Evolutionary conservation across 2,888 invertebrate genomes (phyloP), one percentile per base, ranked within the genome.

Genomic region (Strigamia transsilvanica): DNA sequence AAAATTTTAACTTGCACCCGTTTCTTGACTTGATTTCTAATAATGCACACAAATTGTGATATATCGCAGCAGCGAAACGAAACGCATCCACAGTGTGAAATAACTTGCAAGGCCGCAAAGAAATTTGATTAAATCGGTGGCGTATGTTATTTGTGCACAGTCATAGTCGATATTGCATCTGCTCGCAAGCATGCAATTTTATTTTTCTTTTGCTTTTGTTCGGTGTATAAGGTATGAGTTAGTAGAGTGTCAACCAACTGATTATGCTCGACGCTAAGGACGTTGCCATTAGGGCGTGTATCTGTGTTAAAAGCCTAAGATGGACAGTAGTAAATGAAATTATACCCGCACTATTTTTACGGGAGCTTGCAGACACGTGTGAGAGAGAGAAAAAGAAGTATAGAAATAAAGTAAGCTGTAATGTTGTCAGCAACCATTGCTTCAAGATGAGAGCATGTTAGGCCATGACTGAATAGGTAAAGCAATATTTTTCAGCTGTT

Each of bases 101-200:
- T 56, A 56, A 56, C 18, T 56, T 56, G 18, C 15, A 21, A 21
- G 21, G 56, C 56, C 56, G n/a, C 56, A 56, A 56, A 56, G 56
- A 56, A 56, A 56, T 56, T 56, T 56, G 56, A 56, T 56, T 56
- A 56, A 56, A 56, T 56, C 56, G 56, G 56, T 56, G 56, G 56
- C 56, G 56, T 56, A 56, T 56, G 56, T 56, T 56, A 56, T 56
- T 56, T 56, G 4, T 56, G 56, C 56, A 18, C 15, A 56, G 56
- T 56, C 56, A 56, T 56, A 56, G 56, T 56, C 56, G 56, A 56
- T 56, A 56, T 56, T 56, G 56, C 56, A 56, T 56, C 21, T 56
- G 56, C 56, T 18, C n/a, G 56, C 21, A 56, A 56, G 56, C 56
- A n/a, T n/a, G 9, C 18, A n/a, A n/a, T 15, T n/a, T 56, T 56